These are phyloP conservation scores for Hyperopisus bebe DNA, from an alignment of 2,113 vertebrate genomes.

Conservation along the genomic window DNA sequence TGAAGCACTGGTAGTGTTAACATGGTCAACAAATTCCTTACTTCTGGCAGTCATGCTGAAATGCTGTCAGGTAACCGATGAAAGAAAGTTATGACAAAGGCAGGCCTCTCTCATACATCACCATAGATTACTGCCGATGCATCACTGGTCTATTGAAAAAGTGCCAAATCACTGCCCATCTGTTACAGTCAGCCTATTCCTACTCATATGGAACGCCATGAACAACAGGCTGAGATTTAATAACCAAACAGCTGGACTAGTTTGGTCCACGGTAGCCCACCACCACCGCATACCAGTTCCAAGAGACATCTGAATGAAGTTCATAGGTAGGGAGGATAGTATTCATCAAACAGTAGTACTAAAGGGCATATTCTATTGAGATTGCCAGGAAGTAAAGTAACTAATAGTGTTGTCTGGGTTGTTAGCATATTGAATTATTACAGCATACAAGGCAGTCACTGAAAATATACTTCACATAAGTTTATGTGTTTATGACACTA, in stretches of 20 bases:
- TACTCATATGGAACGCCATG: background rate
- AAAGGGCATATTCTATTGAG: background rate
- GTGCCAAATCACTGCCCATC: background rate
- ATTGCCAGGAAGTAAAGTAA: background rate
- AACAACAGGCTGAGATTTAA: background rate
- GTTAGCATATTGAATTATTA: background rate
- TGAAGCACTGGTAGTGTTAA: background rate
- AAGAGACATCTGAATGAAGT: background rate
- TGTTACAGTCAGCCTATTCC: background rate
- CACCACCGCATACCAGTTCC: background rate
- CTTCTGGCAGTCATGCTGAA: background rate
- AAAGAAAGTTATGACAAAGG: background rate
- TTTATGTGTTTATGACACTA: background rate
- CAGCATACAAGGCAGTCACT: background rate
- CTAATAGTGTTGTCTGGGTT: background rate
- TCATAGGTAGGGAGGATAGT: background rate
- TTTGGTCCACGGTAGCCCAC: background rate
- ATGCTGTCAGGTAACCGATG: background rate
- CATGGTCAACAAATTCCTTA: background rate
- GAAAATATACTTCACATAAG: background rate
- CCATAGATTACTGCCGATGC: background rate
- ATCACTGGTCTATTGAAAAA: conserved; percentile 2
- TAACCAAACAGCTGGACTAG: background rate
- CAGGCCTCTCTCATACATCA: background rate
- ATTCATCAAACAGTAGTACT: background rate